These are phyloP conservation scores for Malaclemys terrapin DNA, from an alignment of 2,113 vertebrate species.

Conservation along the genomic window DNA sequence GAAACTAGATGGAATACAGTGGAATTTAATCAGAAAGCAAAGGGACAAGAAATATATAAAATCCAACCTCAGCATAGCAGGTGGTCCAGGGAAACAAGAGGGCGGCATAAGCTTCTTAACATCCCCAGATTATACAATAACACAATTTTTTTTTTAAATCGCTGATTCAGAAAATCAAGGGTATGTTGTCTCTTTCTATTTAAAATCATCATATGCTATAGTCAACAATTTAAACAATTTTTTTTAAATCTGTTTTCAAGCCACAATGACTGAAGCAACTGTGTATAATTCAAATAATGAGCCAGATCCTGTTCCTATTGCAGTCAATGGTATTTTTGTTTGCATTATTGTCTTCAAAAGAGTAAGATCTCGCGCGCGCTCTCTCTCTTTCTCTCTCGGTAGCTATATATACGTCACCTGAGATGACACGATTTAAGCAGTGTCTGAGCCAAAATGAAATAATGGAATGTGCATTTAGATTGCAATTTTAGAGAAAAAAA, in stretches of 20 bases:
- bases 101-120: constrained; percentile 61
- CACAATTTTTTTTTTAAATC: background rate
- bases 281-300: constrained; percentile 73
- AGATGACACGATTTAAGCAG: constrained; percentile 63
- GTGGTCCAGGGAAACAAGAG: constrained; percentile 41
- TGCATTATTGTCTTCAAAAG: constrained; percentile 59
- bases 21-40: constrained; percentile 67
- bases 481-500: constrained; percentile 35
- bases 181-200: constrained; percentile 17
- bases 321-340: constrained; percentile 63
- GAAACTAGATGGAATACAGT: constrained; percentile 7
- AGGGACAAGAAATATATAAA: constrained; percentile 25
- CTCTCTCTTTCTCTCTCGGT: background rate
- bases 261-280: constrained; percentile 66
- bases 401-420: constrained; percentile 70
- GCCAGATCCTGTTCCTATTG: constrained; percentile 65
- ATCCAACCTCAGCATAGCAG: constrained; percentile 40
- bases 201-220: constrained; percentile 21
- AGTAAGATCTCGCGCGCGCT: constrained; percentile 43
- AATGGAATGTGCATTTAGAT: constrained; percentile 25
- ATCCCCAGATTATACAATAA: constrained; percentile 37
- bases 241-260: constrained; percentile 36
- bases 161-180: constrained; percentile 43
- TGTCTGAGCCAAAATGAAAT: constrained; percentile 55
- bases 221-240: constrained; percentile 23